Percentiles rank a stretch among this genome's conserved stretches.
Evolutionary conservation across 2,888 invertebrate species (phyloP).

Genomic region (Aplocera efformata): DNA sequence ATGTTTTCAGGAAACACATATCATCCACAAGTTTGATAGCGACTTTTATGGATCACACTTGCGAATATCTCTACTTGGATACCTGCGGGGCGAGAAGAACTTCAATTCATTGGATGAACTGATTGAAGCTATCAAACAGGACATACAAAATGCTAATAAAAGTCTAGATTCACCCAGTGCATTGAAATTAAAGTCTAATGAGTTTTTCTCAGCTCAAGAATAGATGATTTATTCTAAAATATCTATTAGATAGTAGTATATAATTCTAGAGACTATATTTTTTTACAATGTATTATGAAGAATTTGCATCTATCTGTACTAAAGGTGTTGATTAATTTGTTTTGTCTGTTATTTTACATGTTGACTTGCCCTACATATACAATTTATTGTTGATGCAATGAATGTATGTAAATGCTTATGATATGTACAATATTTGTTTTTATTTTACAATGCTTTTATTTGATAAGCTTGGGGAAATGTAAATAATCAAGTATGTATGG

Average conservation of each 20-base stretch:
- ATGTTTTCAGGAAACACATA: slow-evolving; percentile 96
- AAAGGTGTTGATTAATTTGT: too few relatives aligned
- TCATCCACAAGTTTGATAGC: slow-evolving; percentile 88
- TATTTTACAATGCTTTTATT: too few relatives aligned
- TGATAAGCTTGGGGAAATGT: neutral
- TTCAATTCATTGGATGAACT: slow-evolving; percentile 89
- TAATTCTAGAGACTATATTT: too few relatives aligned
- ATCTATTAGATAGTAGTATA: too few relatives aligned
- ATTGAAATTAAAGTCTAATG: slow-evolving; percentile 67
- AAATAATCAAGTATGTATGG: neutral
- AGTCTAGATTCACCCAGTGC: slow-evolving; percentile 80
- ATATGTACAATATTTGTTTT: too few relatives aligned
- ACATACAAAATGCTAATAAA: slow-evolving; percentile 85
- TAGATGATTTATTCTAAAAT: neutral
- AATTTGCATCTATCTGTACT: too few relatives aligned
- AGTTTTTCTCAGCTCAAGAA: slow-evolving; percentile 65
- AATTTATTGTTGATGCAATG: too few relatives aligned
- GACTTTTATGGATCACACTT: slow-evolving; percentile 94
- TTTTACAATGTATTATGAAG: too few relatives aligned
- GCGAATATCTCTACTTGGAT: slow-evolving; percentile 90
- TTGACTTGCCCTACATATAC: slow-evolving; percentile 13
- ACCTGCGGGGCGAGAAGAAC: slow-evolving; percentile 90
- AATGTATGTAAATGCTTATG: too few relatives aligned
- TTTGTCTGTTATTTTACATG: slow-evolving; percentile 1
- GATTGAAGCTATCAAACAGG: slow-evolving; percentile 87